Percentiles rank a stretch among this genome's conserved stretches.
Evolutionary conservation across 64 coral and sea anemone species (phyloP).

Genomic region (Anthopleura sola): DNA sequence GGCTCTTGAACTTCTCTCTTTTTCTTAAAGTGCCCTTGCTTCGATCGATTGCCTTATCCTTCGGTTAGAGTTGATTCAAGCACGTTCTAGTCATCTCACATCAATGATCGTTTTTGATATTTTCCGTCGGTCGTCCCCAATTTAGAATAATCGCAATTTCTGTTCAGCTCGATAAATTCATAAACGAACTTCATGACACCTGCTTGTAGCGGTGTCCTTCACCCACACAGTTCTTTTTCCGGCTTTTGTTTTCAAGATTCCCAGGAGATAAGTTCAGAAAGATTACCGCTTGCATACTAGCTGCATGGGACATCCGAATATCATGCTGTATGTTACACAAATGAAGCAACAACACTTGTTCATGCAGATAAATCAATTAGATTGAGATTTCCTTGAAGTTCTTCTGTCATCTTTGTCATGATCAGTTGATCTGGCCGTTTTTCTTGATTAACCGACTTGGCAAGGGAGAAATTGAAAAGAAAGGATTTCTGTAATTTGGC

Average conservation of each 20-base stretch:
- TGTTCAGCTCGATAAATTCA: not conserved
- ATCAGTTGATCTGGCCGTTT: too few species aligned
- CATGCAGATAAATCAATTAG: not conserved
- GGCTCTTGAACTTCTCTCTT: too few species aligned
- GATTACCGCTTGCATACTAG: not conserved
- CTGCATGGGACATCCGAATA: not conserved
- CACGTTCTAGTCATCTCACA: too few species aligned
- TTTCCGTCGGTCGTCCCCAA: too few species aligned
- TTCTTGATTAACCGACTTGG: not conserved
- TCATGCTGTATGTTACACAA: not conserved
- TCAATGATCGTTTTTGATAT: too few species aligned
- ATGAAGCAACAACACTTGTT: not conserved
- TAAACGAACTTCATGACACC: not conserved
- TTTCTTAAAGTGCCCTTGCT: not conserved
- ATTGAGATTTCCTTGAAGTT: not conserved
- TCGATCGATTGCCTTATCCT: too few species aligned
- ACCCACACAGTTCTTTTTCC: not conserved
- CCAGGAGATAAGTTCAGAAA: not conserved
- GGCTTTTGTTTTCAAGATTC: not conserved
- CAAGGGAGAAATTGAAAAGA: too few species aligned
- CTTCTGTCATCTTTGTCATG: too few species aligned
- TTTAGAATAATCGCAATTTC: not conserved
- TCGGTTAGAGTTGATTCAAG: too few species aligned
- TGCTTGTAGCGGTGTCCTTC: not conserved
- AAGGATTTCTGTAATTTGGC: too few species aligned